Conservation (phyloP, 2,113 vertebrate genomes). For the Tor tambroides region DNA sequence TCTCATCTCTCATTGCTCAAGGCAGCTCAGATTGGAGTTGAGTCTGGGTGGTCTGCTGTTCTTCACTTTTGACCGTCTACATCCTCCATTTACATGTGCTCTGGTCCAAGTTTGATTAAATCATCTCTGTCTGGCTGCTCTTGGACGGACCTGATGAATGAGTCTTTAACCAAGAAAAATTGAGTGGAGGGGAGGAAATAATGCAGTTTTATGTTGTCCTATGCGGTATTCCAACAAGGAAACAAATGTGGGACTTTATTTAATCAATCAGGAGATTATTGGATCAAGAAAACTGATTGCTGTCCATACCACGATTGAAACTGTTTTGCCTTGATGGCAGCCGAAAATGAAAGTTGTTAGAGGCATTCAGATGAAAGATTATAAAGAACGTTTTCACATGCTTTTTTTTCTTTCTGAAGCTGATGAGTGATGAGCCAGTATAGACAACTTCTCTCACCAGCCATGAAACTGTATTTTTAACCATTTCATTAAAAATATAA, state of each 20-base stretch:
- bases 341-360: not conserved
- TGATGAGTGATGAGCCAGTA: too few relatives aligned
- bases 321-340: not conserved
- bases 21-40: not conserved
- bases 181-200: not conserved
- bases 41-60: not conserved
- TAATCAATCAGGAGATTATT: not conserved
- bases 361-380: not conserved
- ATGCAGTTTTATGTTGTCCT: not conserved
- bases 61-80: not conserved
- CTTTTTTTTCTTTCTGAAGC: not conserved
- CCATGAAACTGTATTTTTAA: not conserved
- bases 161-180: not conserved
- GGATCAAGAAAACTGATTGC: not conserved
- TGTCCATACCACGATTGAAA: not conserved
- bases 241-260: not conserved
- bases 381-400: not conserved
- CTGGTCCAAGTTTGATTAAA: constrained; percentile 20
- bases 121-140: constrained; percentile 30
- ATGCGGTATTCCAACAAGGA: not conserved
- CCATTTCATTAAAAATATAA: not conserved
- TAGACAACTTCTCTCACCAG: not conserved
- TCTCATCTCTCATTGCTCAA: not conserved
- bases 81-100: constrained; percentile 7
- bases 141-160: not conserved